Conservation (phyloP, 2,888 invertebrate genomes). For the Periphyllus acericola region DNA sequence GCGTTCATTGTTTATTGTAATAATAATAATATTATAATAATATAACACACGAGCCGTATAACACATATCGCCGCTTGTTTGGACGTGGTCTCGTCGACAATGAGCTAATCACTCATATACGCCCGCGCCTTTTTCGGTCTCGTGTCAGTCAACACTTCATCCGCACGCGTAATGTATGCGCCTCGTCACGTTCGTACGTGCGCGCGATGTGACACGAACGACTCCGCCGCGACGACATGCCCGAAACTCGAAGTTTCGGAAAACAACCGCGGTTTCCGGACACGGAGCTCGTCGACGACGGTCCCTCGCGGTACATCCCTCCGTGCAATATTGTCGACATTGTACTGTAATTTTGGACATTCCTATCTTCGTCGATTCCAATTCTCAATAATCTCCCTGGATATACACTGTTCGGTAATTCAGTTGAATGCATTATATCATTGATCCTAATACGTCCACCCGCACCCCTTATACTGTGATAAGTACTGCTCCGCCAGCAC, state of each 20-base stretch:
- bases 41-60: no score
- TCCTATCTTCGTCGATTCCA: no score
- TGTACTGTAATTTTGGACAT: no score
- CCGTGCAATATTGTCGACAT: no score
- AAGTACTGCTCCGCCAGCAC: no score
- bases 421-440: no score
- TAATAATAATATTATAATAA: neutral
- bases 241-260: neutral
- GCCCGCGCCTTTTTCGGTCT: constrained; percentile 53
- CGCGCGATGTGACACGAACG: neutral
- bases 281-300: neutral
- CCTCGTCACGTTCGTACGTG: neutral
- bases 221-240: neutral
- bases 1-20: constrained; percentile 48
- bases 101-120: constrained; percentile 45
- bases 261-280: constrained; percentile 38
- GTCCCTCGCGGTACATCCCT: no score
- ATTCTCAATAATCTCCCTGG: no score
- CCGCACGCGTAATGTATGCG: neutral
- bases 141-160: constrained; percentile 42
- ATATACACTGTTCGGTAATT: no score
- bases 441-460: no score
- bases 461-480: no score
- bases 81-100: constrained; percentile 40
- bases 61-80: constrained; percentile 29